These are phyloP conservation scores for Drosophila melanocephala DNA, from an alignment of 2,888 invertebrate species.

Conservation along the genomic window DNA sequence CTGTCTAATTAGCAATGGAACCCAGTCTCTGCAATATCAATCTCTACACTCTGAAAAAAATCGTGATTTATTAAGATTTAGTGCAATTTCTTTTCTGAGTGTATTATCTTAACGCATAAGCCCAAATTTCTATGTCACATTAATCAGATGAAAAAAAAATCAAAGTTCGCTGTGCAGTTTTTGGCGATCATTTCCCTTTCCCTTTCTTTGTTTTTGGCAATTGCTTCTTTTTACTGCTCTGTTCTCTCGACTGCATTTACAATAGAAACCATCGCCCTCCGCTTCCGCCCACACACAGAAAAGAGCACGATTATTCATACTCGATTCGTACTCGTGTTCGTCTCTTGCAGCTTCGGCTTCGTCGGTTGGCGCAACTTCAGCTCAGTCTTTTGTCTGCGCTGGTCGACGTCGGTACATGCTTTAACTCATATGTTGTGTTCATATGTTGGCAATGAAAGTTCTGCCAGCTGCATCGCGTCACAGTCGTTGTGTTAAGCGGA, in stretches of 20 bases:
- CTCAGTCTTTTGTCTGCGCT: slow-evolving; percentile 71
- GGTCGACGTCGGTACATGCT: slow-evolving; percentile 57
- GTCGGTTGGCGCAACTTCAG: slow-evolving; percentile 61
- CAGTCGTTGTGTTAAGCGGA: slow-evolving; percentile 45
- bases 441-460: slow-evolving; percentile 36
- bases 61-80: not conserved
- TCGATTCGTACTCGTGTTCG: slow-evolving; percentile 21
- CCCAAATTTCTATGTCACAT: slow-evolving; percentile 19
- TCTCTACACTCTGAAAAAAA: not conserved
- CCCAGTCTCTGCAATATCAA: slow-evolving; percentile 20
- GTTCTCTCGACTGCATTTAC: slow-evolving; percentile 17
- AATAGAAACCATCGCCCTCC: slow-evolving; percentile 33
- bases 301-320: slow-evolving; percentile 21
- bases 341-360: slow-evolving; percentile 47
- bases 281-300: slow-evolving; percentile 24
- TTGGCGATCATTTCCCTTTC: slow-evolving; percentile 53
- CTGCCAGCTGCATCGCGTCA: slow-evolving; percentile 46
- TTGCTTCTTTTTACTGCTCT: slow-evolving; percentile 4
- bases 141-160: slow-evolving; percentile 1
- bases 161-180: slow-evolving; percentile 18
- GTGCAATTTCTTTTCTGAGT: not conserved
- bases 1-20: slow-evolving; percentile 54
- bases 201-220: slow-evolving; percentile 30
- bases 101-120: slow-evolving; percentile 23
- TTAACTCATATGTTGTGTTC: slow-evolving; percentile 32